These are phyloP conservation scores for Gandaritis pyraliata DNA, from an alignment of 2,888 invertebrate species.

Conservation along the genomic window DNA sequence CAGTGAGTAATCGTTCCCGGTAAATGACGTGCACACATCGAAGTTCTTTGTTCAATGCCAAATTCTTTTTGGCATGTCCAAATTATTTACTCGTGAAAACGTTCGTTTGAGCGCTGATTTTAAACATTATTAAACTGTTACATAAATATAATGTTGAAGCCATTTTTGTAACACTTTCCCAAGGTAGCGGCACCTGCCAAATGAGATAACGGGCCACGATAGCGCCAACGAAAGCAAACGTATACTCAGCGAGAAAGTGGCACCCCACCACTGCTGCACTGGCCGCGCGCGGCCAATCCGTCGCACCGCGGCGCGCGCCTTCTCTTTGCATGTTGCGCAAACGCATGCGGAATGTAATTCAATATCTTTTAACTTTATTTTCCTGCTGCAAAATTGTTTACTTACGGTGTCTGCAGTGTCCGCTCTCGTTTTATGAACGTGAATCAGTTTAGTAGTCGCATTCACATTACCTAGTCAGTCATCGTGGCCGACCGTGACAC, in stretches of 20 bases:
- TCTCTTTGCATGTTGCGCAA: conserved; percentile 79
- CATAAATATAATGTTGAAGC: conserved; percentile 72
- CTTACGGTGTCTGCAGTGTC: conserved; percentile 28
- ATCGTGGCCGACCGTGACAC: conserved; percentile 51
- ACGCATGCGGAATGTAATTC: conserved; percentile 66
- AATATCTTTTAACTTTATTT: conserved; percentile 50
- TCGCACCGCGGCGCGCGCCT: conserved; percentile 55
- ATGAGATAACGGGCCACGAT: conserved; percentile 77
- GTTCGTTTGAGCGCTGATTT: conserved; percentile 4
- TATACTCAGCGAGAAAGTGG: conserved; percentile 77
- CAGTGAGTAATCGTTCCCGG: conserved; percentile 64
- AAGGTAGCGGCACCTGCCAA: conserved; percentile 77
- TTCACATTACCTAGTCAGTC: conserved; percentile 19
- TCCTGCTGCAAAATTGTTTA: conserved; percentile 24
- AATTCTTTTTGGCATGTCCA: conserved; percentile 29
- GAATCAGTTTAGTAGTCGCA: conserved; percentile 26
- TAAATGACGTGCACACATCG: conserved; percentile 46
- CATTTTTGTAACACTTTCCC: conserved; percentile 79
- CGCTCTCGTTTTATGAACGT: conserved; percentile 39
- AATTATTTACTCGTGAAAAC: not conserved
- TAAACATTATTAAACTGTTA: conserved; percentile 50
- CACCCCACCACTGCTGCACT: conserved; percentile 56
- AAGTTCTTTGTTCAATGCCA: conserved; percentile 48
- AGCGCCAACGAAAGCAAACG: conserved; percentile 81
- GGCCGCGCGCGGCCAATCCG: conserved; percentile 34